These are phyloP conservation scores for Zoanthus solanderi DNA, from an alignment of 92 coral and sea anemone genomes.

Conservation along the genomic window DNA sequence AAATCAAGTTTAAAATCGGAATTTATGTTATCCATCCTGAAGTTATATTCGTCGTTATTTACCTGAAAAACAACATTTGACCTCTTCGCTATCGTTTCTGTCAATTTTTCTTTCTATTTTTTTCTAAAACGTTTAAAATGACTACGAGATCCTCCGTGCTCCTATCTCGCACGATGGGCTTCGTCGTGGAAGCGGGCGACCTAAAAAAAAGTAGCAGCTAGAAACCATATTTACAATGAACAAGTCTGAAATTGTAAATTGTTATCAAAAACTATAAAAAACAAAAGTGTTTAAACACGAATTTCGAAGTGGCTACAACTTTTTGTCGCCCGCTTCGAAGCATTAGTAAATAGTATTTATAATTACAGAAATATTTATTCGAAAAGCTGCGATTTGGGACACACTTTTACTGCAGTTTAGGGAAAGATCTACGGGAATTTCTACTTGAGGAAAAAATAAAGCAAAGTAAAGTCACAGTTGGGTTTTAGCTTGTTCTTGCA, in stretches of 20 bases:
- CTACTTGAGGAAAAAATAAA: too few relatives aligned
- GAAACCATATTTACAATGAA: too few relatives aligned
- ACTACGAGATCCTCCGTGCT: neutral
- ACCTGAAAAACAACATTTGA: slow-evolving; percentile 20
- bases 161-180: neutral
- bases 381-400: neutral
- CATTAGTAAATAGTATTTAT: too few relatives aligned
- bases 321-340: too few relatives aligned
- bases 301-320: too few relatives aligned
- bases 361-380: neutral
- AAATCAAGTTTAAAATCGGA: slow-evolving; percentile 1
- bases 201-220: neutral
- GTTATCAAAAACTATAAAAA: neutral
- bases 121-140: slow-evolving; percentile 2
- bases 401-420: neutral
- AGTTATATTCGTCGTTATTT: neutral
- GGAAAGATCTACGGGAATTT: slow-evolving; percentile 9
- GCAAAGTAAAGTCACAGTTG: neutral
- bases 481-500: slow-evolving; percentile 26
- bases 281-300: neutral
- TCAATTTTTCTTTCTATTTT: slow-evolving; percentile 3
- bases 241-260: neutral
- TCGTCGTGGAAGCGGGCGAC: neutral
- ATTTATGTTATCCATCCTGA: neutral
- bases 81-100: slow-evolving; percentile 4